These are phyloP conservation scores for Lepidochitona cinerea DNA, from an alignment of 2,888 invertebrate species.

Conservation along the genomic window DNA sequence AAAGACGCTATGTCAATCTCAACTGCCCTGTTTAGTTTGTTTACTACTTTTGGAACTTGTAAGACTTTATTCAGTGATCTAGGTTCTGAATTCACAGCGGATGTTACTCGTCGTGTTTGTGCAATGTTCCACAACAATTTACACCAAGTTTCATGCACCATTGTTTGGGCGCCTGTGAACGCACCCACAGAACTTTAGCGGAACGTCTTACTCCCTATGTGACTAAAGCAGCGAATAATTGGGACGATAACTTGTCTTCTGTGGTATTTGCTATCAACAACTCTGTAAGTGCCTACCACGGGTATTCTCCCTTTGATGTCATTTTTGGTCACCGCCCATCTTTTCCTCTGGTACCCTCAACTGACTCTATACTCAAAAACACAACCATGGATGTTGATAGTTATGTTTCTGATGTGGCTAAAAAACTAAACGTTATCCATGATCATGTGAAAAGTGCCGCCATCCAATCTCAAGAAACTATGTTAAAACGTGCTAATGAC, in stretches of 20 bases:
- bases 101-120: neutral
- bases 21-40: neutral
- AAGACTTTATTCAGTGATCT: neutral
- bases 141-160: constrained; percentile 5
- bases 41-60: neutral
- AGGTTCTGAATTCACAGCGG: constrained; percentile 4
- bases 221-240: neutral
- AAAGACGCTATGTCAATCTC: neutral
- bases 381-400: neutral
- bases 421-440: neutral
- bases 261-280: constrained; percentile 3
- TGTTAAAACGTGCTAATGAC: constrained; percentile 12
- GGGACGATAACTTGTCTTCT: neutral
- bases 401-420: neutral
- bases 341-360: neutral
- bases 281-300: neutral
- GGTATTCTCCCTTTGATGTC: constrained; percentile 6
- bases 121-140: neutral
- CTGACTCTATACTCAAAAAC: neutral
- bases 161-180: constrained; percentile 1
- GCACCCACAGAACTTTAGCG: neutral
- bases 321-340: constrained; percentile 6
- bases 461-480: constrained; percentile 8
- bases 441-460: neutral
- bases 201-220: neutral